Evolutionary conservation across 2,888 invertebrate genomes (phyloP).

Genomic region (Tetranychus piercei): DNA sequence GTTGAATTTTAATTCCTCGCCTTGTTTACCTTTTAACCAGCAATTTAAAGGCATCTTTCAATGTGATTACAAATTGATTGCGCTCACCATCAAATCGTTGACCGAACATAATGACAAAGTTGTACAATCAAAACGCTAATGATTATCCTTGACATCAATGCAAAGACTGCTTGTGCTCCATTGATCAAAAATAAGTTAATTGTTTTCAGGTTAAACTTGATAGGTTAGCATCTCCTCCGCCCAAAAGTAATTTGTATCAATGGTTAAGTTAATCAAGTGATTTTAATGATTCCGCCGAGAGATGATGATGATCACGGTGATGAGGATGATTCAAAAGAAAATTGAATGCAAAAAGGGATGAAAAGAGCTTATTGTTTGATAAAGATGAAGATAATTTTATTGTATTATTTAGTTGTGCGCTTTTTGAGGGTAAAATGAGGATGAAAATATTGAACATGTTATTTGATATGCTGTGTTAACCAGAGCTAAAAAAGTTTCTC

Average conservation of each 20-base stretch:
- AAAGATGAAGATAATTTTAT: no score
- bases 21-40: no score
- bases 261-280: not conserved
- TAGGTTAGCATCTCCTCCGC: not conserved
- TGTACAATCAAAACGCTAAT: not conserved
- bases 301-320: no score
- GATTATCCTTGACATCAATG: not conserved
- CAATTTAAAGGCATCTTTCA: no score
- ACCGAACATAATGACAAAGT: not conserved
- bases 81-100: no score
- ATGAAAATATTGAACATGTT: no score
- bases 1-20: no score
- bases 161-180: not conserved
- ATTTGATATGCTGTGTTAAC: no score
- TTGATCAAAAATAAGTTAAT: not conserved
- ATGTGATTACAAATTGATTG: no score
- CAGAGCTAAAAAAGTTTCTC: no score
- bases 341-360: not conserved
- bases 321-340: not conserved
- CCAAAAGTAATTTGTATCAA: not conserved
- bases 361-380: not conserved
- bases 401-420: no score
- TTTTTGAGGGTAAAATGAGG: no score
- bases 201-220: not conserved
- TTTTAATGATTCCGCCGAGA: not conserved